Conservation (phyloP, 2,888 invertebrate genomes). For the Stegana nigrithorax region DNA sequence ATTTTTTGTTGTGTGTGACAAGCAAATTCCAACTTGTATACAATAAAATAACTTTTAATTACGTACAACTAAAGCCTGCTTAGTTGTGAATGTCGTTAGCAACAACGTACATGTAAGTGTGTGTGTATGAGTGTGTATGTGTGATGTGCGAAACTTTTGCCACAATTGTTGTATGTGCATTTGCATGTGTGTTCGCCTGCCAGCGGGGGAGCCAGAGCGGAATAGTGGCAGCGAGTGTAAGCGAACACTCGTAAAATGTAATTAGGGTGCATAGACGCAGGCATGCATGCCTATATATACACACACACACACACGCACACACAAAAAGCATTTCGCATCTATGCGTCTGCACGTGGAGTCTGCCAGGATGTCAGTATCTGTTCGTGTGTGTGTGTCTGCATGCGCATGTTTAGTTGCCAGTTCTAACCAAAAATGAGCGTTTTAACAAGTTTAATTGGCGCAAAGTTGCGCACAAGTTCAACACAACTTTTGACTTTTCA, state of each 20-base stretch:
- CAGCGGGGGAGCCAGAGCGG: no score
- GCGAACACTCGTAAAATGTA: slow-evolving; percentile 50
- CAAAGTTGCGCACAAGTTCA: slow-evolving; percentile 56
- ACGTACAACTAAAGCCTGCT: slow-evolving; percentile 43
- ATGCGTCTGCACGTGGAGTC: no score
- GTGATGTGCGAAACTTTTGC: slow-evolving; percentile 1
- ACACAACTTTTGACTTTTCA: slow-evolving; percentile 18
- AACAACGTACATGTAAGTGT: no score
- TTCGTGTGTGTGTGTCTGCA: not conserved
- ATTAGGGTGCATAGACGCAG: slow-evolving; percentile 46
- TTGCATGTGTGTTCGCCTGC: slow-evolving; percentile 9
- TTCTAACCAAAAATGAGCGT: slow-evolving; percentile 61
- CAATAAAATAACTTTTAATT: slow-evolving; percentile 62
- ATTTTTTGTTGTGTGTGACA: not conserved
- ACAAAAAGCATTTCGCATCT: no score
- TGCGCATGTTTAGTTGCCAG: slow-evolving; percentile 44
- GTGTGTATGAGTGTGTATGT: no score
- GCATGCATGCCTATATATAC: not conserved
- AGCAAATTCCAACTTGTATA: slow-evolving; percentile 26
- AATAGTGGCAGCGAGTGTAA: slow-evolving; percentile 1
- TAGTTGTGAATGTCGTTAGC: no score
- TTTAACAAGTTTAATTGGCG: slow-evolving; percentile 62
- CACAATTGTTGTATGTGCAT: not conserved
- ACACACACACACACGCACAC: no score
- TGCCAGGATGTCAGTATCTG: not conserved